A percentile compares a stretch with the other conserved stretches of the same genome.
phyloP scores from a whole-genome alignment of 1,140 invertebrate species.

The Pygmarrhopalites habei region DNA sequence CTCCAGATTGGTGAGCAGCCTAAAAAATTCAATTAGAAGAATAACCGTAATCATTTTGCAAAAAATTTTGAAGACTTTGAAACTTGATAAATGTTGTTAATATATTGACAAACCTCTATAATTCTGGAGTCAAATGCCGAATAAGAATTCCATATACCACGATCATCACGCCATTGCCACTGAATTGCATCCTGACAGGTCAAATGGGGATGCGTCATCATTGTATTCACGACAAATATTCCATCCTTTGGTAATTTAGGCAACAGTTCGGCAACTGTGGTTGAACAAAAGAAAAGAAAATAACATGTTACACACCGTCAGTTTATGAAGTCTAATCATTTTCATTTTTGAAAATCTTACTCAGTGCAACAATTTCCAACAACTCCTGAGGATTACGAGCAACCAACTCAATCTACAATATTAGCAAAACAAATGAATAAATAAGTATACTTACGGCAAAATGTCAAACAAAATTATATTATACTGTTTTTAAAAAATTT shows the following conservation, averaged over 20 bases:
- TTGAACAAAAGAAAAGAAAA: too few relatives aligned
- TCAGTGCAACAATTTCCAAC: constrained; percentile 91
- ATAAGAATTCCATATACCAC: constrained; percentile 65
- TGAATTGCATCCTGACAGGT: constrained; percentile 59
- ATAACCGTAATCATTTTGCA: too few relatives aligned
- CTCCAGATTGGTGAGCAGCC: constrained; percentile 83
- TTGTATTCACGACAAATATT: constrained; percentile 83
- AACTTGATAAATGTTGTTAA: neutral
- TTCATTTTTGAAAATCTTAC: too few relatives aligned
- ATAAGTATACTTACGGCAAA: too few relatives aligned
- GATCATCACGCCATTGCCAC: constrained; percentile 93
- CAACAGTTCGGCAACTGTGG: constrained; percentile 93
- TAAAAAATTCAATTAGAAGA: constrained; percentile 43
- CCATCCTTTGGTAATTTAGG: constrained; percentile 86
- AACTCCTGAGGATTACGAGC: constrained; percentile 87
- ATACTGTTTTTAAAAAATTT: neutral
- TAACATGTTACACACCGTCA: too few relatives aligned
- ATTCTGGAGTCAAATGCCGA: constrained; percentile 64
- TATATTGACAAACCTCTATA: constrained; percentile 59
- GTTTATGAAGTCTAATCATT: too few relatives aligned
- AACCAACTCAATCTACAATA: constrained; percentile 67
- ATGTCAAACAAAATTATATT: neutral
- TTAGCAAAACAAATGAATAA: neutral
- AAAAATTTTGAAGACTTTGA: neutral
- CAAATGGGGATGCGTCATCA: constrained; percentile 67